phyloP scores from a whole-genome alignment of 2,113 vertebrate species.

The Lanius ludovicianus region DNA sequence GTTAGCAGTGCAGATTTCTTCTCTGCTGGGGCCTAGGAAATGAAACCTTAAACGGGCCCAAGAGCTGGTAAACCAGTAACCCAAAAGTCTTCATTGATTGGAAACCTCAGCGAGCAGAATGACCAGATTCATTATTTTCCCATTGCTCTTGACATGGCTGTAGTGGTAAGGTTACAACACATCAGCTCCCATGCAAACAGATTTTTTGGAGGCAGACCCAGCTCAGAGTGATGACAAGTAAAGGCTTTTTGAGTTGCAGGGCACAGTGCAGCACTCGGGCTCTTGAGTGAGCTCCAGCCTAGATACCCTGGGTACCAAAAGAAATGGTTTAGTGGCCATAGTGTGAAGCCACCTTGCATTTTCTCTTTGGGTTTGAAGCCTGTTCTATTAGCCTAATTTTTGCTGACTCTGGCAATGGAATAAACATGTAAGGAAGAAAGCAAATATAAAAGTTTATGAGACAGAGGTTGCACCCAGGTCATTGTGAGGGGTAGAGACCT shows the following conservation, averaged over 20 bases:
- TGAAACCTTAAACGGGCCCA: neutral
- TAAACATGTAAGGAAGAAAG: neutral
- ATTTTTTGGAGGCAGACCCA: neutral
- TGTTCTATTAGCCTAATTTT: neutral
- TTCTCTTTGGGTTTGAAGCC: neutral
- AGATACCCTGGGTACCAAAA: neutral
- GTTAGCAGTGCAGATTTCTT: neutral
- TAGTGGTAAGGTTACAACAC: neutral
- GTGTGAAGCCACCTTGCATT: neutral
- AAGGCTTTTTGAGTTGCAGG: neutral
- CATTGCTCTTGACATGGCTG: neutral
- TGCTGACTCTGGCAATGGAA: neutral
- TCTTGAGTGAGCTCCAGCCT: neutral
- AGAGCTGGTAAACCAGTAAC: neutral
- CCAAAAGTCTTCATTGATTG: neutral
- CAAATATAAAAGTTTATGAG: neutral
- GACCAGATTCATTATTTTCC: neutral
- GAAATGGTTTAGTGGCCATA: accelerated
- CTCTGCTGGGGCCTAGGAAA: neutral
- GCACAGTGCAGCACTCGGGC: accelerated
- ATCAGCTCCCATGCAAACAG: neutral
- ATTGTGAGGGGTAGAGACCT: neutral
- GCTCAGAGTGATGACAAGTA: accelerated
- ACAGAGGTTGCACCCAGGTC: neutral
- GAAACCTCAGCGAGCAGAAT: neutral